Evolutionary conservation across 2,888 invertebrate genomes (phyloP).

Genomic region (Didymodactylos carnosus): DNA sequence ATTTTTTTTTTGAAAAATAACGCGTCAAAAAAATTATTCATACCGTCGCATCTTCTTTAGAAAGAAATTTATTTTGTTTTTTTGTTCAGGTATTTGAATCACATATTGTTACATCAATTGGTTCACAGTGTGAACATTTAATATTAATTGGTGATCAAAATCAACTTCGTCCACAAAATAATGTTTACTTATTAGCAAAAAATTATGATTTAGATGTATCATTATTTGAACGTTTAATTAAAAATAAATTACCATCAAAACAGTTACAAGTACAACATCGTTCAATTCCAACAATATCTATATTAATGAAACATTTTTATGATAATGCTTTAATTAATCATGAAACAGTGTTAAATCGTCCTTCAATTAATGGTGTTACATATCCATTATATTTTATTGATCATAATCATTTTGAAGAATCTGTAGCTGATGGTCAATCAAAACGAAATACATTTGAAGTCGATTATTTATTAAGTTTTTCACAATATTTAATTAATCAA

Average conservation of each 20-base stretch:
- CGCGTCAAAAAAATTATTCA: not conserved
- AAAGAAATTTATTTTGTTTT: too few relatives aligned
- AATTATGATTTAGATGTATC: slow-evolving; percentile 51
- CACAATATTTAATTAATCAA: slow-evolving; percentile 44
- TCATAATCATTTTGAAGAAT: slow-evolving; percentile 42
- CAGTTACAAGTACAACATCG: slow-evolving; percentile 48
- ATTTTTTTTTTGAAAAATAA: not conserved
- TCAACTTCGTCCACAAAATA: slow-evolving; percentile 51
- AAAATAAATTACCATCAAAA: slow-evolving; percentile 43
- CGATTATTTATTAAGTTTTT: slow-evolving; percentile 43
- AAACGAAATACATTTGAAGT: slow-evolving; percentile 48
- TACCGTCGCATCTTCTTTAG: too few relatives aligned
- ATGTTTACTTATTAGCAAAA: slow-evolving; percentile 46
- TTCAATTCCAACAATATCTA: slow-evolving; percentile 50
- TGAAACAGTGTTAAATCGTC: not conserved
- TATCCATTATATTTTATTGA: slow-evolving; percentile 48
- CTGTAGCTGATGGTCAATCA: slow-evolving; percentile 37
- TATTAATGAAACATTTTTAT: slow-evolving; percentile 49
- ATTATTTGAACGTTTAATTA: slow-evolving; percentile 55
- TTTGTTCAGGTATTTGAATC: slow-evolving; percentile 18
- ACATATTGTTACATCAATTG: slow-evolving; percentile 18
- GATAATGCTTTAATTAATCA: slow-evolving; percentile 3
- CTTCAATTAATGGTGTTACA: slow-evolving; percentile 16
- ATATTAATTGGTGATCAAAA: slow-evolving; percentile 49
- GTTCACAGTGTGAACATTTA: slow-evolving; percentile 17